phyloP scores from a whole-genome alignment of 2,113 vertebrate genomes.

The Todiramphus saurophagus region DNA sequence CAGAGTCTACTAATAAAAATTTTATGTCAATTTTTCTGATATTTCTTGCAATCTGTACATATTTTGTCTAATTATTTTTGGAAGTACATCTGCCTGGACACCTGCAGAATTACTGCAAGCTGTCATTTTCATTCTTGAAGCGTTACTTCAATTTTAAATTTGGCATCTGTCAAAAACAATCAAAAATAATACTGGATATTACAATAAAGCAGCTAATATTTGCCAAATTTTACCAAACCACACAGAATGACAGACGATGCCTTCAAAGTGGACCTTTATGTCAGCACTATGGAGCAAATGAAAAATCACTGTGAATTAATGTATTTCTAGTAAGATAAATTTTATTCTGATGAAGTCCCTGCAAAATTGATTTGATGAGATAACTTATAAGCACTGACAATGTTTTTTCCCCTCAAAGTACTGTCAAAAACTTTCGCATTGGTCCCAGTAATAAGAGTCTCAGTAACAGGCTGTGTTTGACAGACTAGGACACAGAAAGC shows the following conservation, averaged over 20 bases:
- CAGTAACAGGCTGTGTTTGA: slow-evolving; percentile 88
- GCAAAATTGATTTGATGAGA: slow-evolving; percentile 75
- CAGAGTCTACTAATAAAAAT: slow-evolving; percentile 52
- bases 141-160: slow-evolving; percentile 86
- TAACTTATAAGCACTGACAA: slow-evolving; percentile 81
- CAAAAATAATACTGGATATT: slow-evolving; percentile 71
- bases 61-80: slow-evolving; percentile 79
- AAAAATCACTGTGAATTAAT: slow-evolving; percentile 76
- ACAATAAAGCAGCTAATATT: slow-evolving; percentile 78
- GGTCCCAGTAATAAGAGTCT: slow-evolving; percentile 81
- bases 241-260: slow-evolving; percentile 74
- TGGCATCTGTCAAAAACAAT: slow-evolving; percentile 82
- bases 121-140: slow-evolving; percentile 82
- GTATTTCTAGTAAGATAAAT: slow-evolving; percentile 62
- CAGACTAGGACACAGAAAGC: slow-evolving; percentile 88
- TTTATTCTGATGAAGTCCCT: slow-evolving; percentile 82
- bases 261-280: slow-evolving; percentile 68
- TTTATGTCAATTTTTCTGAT: slow-evolving; percentile 41
- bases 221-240: slow-evolving; percentile 78
- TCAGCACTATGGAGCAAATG: slow-evolving; percentile 69
- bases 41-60: slow-evolving; percentile 72
- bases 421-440: slow-evolving; percentile 80
- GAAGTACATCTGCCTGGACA: slow-evolving; percentile 82
- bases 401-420: slow-evolving; percentile 72
- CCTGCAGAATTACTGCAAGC: slow-evolving; percentile 84